Conservation (phyloP, 2,113 vertebrate genomes). For the Emydocephalus ijimae region DNA sequence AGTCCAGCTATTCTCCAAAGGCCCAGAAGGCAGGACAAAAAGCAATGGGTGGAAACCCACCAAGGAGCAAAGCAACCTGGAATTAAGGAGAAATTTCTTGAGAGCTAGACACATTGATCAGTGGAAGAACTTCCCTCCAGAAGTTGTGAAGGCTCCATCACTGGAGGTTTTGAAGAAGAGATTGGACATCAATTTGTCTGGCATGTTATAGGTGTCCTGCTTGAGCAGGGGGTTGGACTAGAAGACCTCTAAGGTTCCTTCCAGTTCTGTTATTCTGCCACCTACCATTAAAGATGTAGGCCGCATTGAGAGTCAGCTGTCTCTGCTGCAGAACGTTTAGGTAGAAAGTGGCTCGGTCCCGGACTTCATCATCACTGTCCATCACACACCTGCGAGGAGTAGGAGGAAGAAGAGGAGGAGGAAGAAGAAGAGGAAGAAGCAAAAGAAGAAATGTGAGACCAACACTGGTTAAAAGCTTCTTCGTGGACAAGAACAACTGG, state of each 20-base stretch:
- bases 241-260: neutral
- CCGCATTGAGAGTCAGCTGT: conserved; percentile 90
- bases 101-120: no score
- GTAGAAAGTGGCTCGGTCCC: conserved; percentile 96
- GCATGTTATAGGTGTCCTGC: neutral
- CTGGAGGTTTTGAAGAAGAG: neutral
- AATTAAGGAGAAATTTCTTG: no score
- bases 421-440: neutral
- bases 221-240: neutral
- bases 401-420: neutral
- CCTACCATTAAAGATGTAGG: conserved; percentile 93
- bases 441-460: rapidly evolving
- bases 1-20: no score
- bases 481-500: neutral
- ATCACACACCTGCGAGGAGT: conserved; percentile 88
- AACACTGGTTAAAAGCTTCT: neutral
- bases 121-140: no score
- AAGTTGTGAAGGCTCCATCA: no score
- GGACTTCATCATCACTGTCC: conserved; percentile 95
- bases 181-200: neutral
- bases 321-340: conserved; percentile 94
- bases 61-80: no score
- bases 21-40: no score
- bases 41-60: no score
- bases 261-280: neutral